Evolutionary conservation across 2,888 invertebrate species (phyloP).

Genomic region (Parascotia fuliginaria): DNA sequence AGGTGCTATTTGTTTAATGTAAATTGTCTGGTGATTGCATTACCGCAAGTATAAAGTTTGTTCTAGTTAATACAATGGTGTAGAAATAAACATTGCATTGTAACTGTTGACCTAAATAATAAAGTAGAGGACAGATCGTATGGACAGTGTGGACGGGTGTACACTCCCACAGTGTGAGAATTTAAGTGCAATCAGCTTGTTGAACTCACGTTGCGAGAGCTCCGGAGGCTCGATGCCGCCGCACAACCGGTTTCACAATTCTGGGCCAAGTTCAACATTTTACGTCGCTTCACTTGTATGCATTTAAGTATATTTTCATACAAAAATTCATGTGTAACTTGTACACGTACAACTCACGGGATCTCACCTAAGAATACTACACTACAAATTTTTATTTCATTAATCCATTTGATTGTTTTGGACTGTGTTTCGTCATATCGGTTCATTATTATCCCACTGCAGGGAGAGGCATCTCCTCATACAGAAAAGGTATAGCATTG

Average conservation of each 20-base stretch:
- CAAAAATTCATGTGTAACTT: neutral
- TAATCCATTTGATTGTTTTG: too few species aligned
- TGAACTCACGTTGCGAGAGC: slow-evolving; percentile 29
- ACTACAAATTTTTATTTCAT: neutral
- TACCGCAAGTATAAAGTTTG: neutral
- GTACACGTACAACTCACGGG: too few species aligned
- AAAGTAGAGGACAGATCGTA: slow-evolving; percentile 25
- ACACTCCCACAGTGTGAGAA: slow-evolving; percentile 25
- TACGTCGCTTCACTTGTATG: slow-evolving; percentile 18
- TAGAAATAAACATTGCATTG: slow-evolving; percentile 17
- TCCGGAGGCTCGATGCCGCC: slow-evolving; percentile 25
- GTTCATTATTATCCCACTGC: too few species aligned
- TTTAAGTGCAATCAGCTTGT: slow-evolving; percentile 27
- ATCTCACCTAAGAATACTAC: neutral
- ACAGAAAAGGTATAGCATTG: too few species aligned
- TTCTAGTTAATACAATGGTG: neutral
- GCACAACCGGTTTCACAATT: slow-evolving; percentile 48
- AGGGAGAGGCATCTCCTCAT: too few species aligned
- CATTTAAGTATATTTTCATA: slow-evolving; percentile 9
- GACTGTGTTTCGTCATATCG: too few species aligned
- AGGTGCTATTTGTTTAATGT: too few species aligned
- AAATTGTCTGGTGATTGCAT: too few species aligned
- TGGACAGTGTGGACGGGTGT: slow-evolving; percentile 28
- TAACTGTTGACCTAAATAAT: slow-evolving; percentile 35
- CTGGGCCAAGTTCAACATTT: slow-evolving; percentile 58